Base-by-base conservation (phyloP, 2,888 invertebrate species). In the Branchinecta sandiegonensis region DNA sequence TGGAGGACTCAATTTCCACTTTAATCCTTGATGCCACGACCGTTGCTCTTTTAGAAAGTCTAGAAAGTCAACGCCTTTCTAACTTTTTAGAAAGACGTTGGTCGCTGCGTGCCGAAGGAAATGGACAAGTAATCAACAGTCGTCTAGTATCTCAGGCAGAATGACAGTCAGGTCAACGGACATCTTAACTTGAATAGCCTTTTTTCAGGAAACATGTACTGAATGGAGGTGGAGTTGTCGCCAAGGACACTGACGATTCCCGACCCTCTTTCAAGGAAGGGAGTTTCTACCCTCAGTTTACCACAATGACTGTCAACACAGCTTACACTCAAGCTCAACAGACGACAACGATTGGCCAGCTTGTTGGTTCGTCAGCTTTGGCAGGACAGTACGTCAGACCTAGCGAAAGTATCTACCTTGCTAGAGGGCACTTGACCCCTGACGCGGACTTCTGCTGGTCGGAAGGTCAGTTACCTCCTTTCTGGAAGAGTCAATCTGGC, bases 261-360 rank as follows among this genome's bases (percentile, higher is more conserved):
- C 76, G 84, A 48, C 82, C 83, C 0, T 76, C 76, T 66, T 84
- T 77, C 72, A 71, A 74, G 78, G 81, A 81, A 72, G 81, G 81
- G 65, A 73, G 75, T 47, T 83, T 83, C 74, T 85, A 79, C 75
- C 70, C 71, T 1, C 67, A 70, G 12, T 50, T 72, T 12, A 56
- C 56, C n/a, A 56, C 56, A 10, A 56, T 56, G 56, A 48, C 65
- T 17, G 70, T 69, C 8, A 66, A 72, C 63, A 66, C 65, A 1
- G 71, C 67, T 64, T 72, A 72, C 56, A 69, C 48, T 11, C 70
- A 69, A 69, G 69, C 67, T 4, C 67, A 68, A 13, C 74, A 76
- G 50, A 68, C 71, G 2, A 69, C 70, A 7, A 72, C 74, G 1
- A 67, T 77, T 6, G 73, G 72, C 7, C 47, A 68, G 7, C 70